These are phyloP conservation scores for Danio jaintianensis DNA, from an alignment of 2,797 vertebrate species.

Conservation along the genomic window DNA sequence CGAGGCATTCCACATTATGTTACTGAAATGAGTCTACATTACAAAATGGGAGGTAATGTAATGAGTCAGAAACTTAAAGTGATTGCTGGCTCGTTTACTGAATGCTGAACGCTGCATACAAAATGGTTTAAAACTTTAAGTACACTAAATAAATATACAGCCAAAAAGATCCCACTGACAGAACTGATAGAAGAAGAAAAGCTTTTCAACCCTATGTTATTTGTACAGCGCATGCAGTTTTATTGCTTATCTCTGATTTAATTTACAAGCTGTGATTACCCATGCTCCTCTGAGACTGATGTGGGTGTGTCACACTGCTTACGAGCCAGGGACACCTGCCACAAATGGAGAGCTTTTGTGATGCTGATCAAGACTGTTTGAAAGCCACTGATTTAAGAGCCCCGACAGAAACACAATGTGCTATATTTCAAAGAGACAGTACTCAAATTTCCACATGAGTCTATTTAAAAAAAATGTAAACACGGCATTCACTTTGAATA, in stretches of 20 bases:
- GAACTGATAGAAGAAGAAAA: conserved; percentile 32
- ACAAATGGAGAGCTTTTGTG: conserved; percentile 28
- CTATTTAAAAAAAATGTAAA: background rate
- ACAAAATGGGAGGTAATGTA: conserved; percentile 17
- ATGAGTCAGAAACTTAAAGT: conserved; percentile 50
- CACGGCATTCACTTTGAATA: background rate
- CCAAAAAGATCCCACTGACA: background rate
- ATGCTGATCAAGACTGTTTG: conserved; percentile 48
- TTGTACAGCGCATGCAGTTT: background rate
- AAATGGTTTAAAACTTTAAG: background rate
- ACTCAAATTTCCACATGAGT: conserved; percentile 21
- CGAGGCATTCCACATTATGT: background rate
- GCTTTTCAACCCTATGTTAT: background rate
- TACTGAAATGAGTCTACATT: background rate
- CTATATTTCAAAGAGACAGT: conserved; percentile 11
- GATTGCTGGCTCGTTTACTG: conserved; percentile 56
- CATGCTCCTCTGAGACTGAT: conserved; percentile 29
- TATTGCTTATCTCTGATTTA: conserved; percentile 2
- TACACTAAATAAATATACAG: background rate
- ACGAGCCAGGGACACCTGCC: conserved; percentile 42
- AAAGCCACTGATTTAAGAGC: conserved; percentile 36
- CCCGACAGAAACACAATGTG: background rate
- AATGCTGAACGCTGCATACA: background rate
- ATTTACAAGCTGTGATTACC: conserved; percentile 47
- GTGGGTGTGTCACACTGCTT: conserved; percentile 26